phyloP scores from a whole-genome alignment of 2,888 invertebrate species.

The Chloroclystis v-ata region DNA sequence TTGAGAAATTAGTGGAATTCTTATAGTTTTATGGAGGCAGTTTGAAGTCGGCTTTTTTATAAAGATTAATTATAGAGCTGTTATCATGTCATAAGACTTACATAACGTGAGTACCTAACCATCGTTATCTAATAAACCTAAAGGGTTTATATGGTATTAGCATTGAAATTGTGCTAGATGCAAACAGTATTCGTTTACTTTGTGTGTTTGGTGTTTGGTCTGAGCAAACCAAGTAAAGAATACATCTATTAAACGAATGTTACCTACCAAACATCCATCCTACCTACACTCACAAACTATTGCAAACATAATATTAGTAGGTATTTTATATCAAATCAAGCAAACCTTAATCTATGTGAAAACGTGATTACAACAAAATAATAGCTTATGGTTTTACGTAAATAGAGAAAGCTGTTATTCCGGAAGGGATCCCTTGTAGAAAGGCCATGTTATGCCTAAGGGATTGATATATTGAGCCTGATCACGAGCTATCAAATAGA shows the following conservation, averaged over 20 bases:
- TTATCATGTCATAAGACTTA: too few species aligned
- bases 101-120: too few species aligned
- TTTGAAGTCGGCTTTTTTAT: too few species aligned
- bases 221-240: not conserved
- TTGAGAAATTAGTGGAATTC: too few species aligned
- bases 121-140: constrained; percentile 2
- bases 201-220: not conserved
- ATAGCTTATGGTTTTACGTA: constrained; percentile 26
- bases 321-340: too few species aligned
- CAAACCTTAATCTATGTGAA: too few species aligned
- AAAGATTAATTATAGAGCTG: too few species aligned
- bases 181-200: not conserved
- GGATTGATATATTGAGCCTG: not conserved
- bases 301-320: too few species aligned
- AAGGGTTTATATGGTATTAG: constrained; percentile 1
- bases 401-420: constrained; percentile 26
- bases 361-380: constrained; percentile 4
- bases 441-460: constrained; percentile 13
- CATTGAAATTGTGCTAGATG: constrained; percentile 1
- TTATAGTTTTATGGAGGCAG: too few species aligned
- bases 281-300: too few species aligned
- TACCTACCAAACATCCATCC: too few species aligned
- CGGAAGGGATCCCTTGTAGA: too few species aligned
- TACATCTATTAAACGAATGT: not conserved
- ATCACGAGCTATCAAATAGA: not conserved